phyloP scores from a whole-genome alignment of 2,888 invertebrate genomes.

The Priocnemis perturbator region DNA sequence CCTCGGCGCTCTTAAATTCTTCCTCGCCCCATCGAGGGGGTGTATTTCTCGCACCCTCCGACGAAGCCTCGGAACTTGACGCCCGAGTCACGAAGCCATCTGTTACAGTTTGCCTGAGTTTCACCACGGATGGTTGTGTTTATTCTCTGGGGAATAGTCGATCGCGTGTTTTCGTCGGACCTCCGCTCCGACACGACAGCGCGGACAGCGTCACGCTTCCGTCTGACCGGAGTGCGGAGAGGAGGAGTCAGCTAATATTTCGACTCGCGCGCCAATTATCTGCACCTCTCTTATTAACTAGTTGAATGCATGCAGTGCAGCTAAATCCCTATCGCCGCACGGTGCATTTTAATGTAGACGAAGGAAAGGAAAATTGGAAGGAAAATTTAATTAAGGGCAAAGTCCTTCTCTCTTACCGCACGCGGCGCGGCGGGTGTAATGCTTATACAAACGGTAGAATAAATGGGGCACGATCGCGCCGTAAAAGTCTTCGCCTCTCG shows the following conservation, averaged over 20 bases:
- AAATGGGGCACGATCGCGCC: conserved; percentile 3
- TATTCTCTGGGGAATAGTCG: conserved; percentile 45
- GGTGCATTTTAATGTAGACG: not conserved
- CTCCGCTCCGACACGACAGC: too few species aligned
- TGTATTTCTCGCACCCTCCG: conserved; percentile 38
- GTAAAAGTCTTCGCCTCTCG: conserved; percentile 14
- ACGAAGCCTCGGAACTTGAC: conserved; percentile 40
- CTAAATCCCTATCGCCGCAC: not conserved
- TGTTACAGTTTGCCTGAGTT: conserved; percentile 59
- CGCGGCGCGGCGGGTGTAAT: conserved; percentile 1
- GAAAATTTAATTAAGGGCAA: conserved; percentile 7
- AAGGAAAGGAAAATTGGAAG: not conserved
- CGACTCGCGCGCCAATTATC: too few species aligned
- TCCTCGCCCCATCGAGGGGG: conserved; percentile 25
- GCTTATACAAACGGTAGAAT: not conserved
- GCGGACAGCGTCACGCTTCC: conserved; percentile 14
- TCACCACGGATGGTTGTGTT: conserved; percentile 45
- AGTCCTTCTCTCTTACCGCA: not conserved
- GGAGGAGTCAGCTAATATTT: not conserved
- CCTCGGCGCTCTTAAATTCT: conserved; percentile 50
- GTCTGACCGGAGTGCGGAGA: not conserved
- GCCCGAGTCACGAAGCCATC: conserved; percentile 57
- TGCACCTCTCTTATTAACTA: too few species aligned
- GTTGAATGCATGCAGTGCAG: not conserved
- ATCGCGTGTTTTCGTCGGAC: conserved; percentile 34